Conservation (phyloP, 92 coral and sea anemone species). For the Parazoanthus darwini region DNA sequence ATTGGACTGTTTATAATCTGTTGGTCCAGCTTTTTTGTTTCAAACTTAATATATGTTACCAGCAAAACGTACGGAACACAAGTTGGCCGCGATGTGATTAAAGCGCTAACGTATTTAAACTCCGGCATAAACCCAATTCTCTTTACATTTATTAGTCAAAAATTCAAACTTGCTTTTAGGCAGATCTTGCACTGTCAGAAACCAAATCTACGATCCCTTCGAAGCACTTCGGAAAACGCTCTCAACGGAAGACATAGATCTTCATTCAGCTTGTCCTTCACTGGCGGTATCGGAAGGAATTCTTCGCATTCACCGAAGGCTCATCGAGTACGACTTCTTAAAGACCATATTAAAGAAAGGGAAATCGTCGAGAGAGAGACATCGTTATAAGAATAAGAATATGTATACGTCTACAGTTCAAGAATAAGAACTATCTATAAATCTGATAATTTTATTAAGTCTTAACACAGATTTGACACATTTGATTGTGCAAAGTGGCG, state of each 20-base stretch:
- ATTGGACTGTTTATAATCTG: conserved; percentile 85
- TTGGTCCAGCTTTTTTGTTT: conserved; percentile 93
- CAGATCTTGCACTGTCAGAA: conserved; percentile 75
- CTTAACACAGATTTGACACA: background rate
- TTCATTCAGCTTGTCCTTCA: conserved; percentile 4
- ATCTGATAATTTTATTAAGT: background rate
- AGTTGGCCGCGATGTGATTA: conserved; percentile 67
- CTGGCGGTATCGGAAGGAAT: background rate
- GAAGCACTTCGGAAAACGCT: background rate
- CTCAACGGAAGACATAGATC: background rate
- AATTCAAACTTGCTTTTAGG: conserved; percentile 80
- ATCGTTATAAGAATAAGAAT: background rate
- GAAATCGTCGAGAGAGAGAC: conserved; percentile 41
- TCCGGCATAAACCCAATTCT: conserved; percentile 90
- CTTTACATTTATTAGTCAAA: conserved; percentile 86
- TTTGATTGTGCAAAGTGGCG: background rate
- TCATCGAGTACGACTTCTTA: conserved; percentile 18
- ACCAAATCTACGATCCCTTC: conserved; percentile 53
- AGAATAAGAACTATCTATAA: background rate
- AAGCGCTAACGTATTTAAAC: conserved; percentile 91
- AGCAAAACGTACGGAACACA: conserved; percentile 41
- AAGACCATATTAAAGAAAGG: conserved; percentile 6
- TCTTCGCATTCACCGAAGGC: background rate
- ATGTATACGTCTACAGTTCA: background rate
- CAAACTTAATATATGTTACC: conserved; percentile 66